These are phyloP conservation scores for Nicator chloris DNA, from an alignment of 2,113 vertebrate genomes.

Conservation along the genomic window DNA sequence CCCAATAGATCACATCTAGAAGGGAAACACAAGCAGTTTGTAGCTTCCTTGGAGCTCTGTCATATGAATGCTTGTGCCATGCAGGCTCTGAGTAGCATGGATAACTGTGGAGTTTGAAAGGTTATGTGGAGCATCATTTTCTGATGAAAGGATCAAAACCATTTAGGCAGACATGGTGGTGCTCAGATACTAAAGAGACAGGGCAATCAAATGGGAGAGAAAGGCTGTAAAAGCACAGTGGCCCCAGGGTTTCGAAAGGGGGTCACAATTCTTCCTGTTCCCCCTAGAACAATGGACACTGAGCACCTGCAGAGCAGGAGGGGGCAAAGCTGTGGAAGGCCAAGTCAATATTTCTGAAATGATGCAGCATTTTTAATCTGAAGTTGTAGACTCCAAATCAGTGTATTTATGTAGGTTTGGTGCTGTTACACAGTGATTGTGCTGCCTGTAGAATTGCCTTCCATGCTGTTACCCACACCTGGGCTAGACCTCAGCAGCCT, in stretches of 20 bases:
- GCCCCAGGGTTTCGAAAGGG: background rate
- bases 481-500: background rate
- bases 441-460: background rate
- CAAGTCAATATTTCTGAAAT: background rate
- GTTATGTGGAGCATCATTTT: fast-evolving
- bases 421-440: background rate
- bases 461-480: background rate
- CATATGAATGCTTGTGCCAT: background rate
- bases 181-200: background rate
- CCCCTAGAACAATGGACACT: background rate
- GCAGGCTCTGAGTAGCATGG: background rate
- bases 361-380: background rate
- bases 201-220: background rate
- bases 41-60: background rate
- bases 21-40: background rate
- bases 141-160: background rate
- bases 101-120: background rate
- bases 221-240: background rate
- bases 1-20: background rate
- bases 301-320: background rate
- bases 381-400: background rate
- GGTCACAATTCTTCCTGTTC: background rate
- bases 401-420: background rate
- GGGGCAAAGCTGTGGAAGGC: background rate
- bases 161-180: background rate